phyloP scores from a whole-genome alignment of 1,140 invertebrate genomes.

The Frieseomelitta varia region DNA sequence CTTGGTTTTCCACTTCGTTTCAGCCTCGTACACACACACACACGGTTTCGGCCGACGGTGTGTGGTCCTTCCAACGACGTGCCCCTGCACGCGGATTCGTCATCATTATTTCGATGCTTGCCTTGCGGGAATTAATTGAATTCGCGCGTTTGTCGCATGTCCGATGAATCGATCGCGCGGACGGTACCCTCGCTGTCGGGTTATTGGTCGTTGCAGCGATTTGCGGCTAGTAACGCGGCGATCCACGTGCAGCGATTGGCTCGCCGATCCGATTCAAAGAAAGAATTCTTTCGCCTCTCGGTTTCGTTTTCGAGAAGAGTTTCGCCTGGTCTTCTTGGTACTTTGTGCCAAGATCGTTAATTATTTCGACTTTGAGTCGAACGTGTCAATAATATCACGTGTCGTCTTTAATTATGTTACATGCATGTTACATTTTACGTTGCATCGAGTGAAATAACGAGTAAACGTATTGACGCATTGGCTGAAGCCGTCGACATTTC shows the following conservation, averaged over 20 bases:
- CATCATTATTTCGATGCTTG: neutral
- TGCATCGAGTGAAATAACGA: no score
- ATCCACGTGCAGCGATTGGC: neutral
- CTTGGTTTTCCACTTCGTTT: conserved; percentile 46
- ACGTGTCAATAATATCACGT: no score
- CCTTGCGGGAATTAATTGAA: neutral
- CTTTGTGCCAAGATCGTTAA: no score
- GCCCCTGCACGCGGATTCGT: neutral
- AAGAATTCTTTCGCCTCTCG: neutral
- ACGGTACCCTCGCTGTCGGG: neutral
- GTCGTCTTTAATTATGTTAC: no score
- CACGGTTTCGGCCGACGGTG: neutral
- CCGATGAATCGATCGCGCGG: neutral
- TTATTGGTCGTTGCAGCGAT: neutral
- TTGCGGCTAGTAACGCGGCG: neutral
- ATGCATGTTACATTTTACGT: no score
- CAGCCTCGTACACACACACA: neutral
- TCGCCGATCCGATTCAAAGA: neutral
- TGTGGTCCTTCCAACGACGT: neutral
- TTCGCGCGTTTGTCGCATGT: neutral
- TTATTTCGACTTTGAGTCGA: no score
- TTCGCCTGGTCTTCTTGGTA: no score
- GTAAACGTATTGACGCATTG: no score
- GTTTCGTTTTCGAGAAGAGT: no score
- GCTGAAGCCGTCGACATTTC: no score